Evolutionary conservation across 2,113 vertebrate species (phyloP).

Genomic region (Telmatochromis bifrenatus): DNA sequence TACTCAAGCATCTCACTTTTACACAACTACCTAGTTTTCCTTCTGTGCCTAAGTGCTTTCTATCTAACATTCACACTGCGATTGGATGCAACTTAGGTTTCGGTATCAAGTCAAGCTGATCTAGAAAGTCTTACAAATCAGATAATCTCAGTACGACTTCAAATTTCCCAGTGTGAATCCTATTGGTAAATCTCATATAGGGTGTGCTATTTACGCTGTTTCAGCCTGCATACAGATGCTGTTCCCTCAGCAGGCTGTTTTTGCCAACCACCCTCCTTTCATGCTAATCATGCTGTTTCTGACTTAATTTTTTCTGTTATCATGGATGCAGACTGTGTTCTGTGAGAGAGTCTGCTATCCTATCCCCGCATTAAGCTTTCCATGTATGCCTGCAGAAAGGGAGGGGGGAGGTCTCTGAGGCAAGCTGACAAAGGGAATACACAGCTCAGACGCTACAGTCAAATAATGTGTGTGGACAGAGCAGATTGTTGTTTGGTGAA

Average conservation of each 20-base stretch:
- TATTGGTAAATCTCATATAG: background rate
- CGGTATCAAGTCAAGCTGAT: background rate
- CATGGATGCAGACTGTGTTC: background rate
- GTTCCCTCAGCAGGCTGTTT: background rate
- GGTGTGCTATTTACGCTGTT: background rate
- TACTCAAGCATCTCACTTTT: background rate
- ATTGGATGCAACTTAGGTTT: background rate
- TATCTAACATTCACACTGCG: fast-evolving
- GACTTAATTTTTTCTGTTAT: background rate
- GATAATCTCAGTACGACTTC: background rate
- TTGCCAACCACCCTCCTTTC: background rate
- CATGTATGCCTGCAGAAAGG: background rate
- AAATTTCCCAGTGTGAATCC: background rate
- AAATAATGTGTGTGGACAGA: background rate
- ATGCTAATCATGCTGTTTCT: background rate
- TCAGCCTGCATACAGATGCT: background rate
- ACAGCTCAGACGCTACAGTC: background rate
- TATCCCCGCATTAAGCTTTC: background rate
- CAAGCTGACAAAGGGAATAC: background rate
- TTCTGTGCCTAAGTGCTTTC: background rate
- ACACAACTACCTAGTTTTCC: background rate
- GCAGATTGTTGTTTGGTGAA: background rate
- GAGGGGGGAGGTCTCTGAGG: background rate
- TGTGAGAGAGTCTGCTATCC: background rate
- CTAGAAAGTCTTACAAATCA: background rate